Base-by-base conservation (phyloP, 1,140 invertebrate species). In the Camponotus vicinus region DNA sequence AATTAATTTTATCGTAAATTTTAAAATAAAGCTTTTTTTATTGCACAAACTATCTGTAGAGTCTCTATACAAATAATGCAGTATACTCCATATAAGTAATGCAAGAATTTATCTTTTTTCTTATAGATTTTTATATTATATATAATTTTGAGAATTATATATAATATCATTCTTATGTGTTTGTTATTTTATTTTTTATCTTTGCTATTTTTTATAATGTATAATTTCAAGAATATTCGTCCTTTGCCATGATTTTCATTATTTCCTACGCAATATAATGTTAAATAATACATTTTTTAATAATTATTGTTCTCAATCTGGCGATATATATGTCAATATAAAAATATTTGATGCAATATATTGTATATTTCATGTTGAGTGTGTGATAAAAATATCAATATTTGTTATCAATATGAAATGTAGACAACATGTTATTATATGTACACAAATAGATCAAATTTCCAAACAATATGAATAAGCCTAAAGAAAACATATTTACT, bases 251-350 rank as follows among this genome's bases (percentile, higher is more conserved):
- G 13, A 63, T 64, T 64, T 15, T 3, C 7, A 34, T 34, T 42
- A 3, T 3, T 42, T 59, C 0, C 0, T 13, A 42, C 11, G 4
- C 7, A 75, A 40, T 27, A 27, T 59, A 34, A 34, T n/a, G 18
- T 3, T 49, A 70, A 70, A 32, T 37, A 55, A 55, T 55, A 73
- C 34, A 73, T 73, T 9, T 71, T 52, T 11, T 21, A 32, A 76
- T 75, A 37, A 40, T 0, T 32, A 63, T 37, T 37, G 34, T 67
- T 67, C 4, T 59, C 3, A 13, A 52, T 18, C 13, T 49, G 34
- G 8, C 3, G 7, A 18, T 21, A 34, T 2, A n/a, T 8, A 13
- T 8, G 13, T 45, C 0, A 71, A 18, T 49, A 15, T 49, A 2
- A 76, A 6, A 7, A 27, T 40, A 59, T 59, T 76, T 21, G 6